phyloP scores from a whole-genome alignment of 2,113 vertebrate genomes.

The Tragelaphus scriptus region DNA sequence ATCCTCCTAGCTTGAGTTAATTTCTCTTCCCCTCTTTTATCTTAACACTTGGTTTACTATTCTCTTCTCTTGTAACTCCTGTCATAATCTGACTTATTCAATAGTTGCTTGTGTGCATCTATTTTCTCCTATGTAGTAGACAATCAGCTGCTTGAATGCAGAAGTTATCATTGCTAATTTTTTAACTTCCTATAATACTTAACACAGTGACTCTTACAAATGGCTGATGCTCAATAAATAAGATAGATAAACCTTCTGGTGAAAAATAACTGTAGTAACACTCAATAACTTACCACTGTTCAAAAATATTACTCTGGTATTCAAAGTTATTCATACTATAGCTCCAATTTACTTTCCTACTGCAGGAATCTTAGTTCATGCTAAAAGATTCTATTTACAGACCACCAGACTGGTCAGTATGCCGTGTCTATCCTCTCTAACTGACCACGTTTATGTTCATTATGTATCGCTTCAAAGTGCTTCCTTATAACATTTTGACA shows the following conservation, averaged over 20 bases:
- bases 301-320: neutral
- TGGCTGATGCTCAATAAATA: neutral
- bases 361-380: neutral
- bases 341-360: neutral
- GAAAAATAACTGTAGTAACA: neutral
- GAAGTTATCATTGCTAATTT: neutral
- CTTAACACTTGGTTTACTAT: neutral
- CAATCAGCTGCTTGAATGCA: neutral
- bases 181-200: constrained; percentile 1
- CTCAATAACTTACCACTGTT: neutral
- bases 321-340: neutral
- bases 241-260: neutral
- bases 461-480: neutral
- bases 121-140: constrained; percentile 1
- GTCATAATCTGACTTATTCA: neutral
- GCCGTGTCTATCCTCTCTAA: neutral
- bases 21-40: neutral
- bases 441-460: neutral
- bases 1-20: neutral
- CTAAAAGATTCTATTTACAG: neutral
- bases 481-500: neutral
- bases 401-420: neutral
- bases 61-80: neutral
- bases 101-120: neutral
- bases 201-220: neutral